Percentiles rank a stretch among this genome's conserved stretches.
Evolutionary conservation across 2,113 vertebrate genomes (phyloP).

Genomic region (Puntigrus tetrazona): DNA sequence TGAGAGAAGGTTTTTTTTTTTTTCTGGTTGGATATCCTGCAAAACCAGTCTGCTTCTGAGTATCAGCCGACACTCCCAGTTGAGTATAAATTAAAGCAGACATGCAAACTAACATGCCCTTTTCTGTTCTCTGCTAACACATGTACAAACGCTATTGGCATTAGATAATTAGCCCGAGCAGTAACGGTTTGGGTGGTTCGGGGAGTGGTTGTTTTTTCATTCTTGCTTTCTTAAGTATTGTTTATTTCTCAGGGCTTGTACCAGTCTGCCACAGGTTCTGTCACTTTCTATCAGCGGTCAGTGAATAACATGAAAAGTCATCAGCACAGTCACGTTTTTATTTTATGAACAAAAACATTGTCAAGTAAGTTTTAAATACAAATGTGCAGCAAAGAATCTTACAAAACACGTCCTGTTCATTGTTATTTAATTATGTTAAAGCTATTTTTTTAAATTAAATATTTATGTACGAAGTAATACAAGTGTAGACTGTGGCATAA

Average conservation of each 20-base stretch:
- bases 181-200: slow-evolving; percentile 24
- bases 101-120: neutral
- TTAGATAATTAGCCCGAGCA: slow-evolving; percentile 13
- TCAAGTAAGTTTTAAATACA: neutral
- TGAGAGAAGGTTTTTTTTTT: slow-evolving; percentile 24
- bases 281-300: neutral
- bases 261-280: neutral
- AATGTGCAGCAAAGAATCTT: neutral
- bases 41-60: slow-evolving; percentile 37
- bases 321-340: neutral
- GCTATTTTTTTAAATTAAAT: neutral
- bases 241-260: neutral
- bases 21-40: slow-evolving; percentile 37
- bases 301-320: neutral
- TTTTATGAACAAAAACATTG: neutral
- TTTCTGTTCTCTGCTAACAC: neutral
- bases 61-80: slow-evolving; percentile 44
- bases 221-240: neutral
- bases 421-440: neutral
- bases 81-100: slow-evolving; percentile 26
- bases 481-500: neutral
- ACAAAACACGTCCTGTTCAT: neutral
- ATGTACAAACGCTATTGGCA: neutral
- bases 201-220: neutral
- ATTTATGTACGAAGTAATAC: neutral